Evolutionary conservation across 2,888 invertebrate genomes (phyloP).

Genomic region (Parascotia fuliginaria): DNA sequence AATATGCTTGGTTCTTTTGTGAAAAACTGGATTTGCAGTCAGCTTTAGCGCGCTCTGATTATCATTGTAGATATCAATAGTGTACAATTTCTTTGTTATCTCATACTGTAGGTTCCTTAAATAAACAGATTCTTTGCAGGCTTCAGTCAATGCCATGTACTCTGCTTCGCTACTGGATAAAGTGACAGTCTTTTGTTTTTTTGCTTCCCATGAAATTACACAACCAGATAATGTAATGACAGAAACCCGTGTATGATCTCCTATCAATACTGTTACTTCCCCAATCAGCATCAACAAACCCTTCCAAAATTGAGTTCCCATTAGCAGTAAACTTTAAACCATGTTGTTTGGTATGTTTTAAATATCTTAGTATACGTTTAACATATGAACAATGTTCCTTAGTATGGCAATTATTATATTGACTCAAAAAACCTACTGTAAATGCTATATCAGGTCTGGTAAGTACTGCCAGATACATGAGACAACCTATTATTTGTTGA

Average conservation of each 20-base stretch:
- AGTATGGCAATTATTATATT: conserved; percentile 31
- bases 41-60: conserved; percentile 20
- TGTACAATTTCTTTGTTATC: conserved; percentile 14
- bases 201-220: conserved; percentile 27
- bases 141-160: conserved; percentile 14
- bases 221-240: conserved; percentile 23
- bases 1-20: conserved; percentile 16
- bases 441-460: conserved; percentile 34
- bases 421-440: conserved; percentile 26
- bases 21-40: conserved; percentile 15
- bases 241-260: conserved; percentile 28
- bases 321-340: conserved; percentile 27
- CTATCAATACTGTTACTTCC: conserved; percentile 14
- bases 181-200: conserved; percentile 26
- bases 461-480: conserved; percentile 29
- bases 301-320: conserved; percentile 14
- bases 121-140: conserved; percentile 10
- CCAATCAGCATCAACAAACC: conserved; percentile 38
- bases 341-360: conserved; percentile 19
- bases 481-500: background rate
- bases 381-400: conserved; percentile 7
- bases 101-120: conserved; percentile 14
- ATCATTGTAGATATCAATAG: conserved; percentile 16
- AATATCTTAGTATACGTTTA: background rate
- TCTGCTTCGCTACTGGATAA: conserved; percentile 25